Evolutionary conservation across 2,888 invertebrate genomes (phyloP), one percentile per base, ranked within the genome.

Genomic region (Heteromyza rotundicornis): DNA sequence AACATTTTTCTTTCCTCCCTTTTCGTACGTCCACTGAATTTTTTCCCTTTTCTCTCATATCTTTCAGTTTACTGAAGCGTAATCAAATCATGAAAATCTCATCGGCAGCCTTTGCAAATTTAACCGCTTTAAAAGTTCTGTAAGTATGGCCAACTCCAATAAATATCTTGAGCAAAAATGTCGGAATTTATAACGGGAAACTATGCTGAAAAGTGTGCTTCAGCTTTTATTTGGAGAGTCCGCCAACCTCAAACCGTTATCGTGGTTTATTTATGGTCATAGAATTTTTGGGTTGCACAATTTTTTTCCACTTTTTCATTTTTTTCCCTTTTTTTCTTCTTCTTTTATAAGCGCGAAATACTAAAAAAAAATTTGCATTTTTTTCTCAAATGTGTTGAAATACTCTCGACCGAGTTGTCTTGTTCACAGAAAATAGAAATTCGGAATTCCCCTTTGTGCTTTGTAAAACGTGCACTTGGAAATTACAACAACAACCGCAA

Each of bases 61-160:
- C 66, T 86, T 85, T 64, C 88, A 96, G 96, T 81, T 88, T 94
- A 77, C 86, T 96, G 80, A 91, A 92, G 80, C 87, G 92, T 78
- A 97, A 97, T 86, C 90, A 89, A 84, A 91, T 97, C 80, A 85
- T 87, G 68, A 85, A 87, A 80, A 91, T 97, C 76, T 89, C 91
- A 72, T 88, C 89, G 71, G 88, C 89, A 71, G 92, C 94, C 61
- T 95, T 97, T 83, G 84, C 85, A 72, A 90, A 91, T 84, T 86
- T 95, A 74, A 89, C 90, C 64, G 89, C 89, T 70, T 87, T 97
- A 67, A 88, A 89, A 83, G 89, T 94, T 72, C 84, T 96, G 96
- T 96, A 86, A 94, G 96, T 92, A 86, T 47, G 40, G 3, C 40
- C n/a, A 40, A 19, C 7, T 5, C 17, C 2, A 47, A 20, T 20